Percentiles rank a stretch among this genome's conserved stretches.
phyloP scores from a whole-genome alignment of 1,140 invertebrate species.

The Brachionus koreanus region DNA sequence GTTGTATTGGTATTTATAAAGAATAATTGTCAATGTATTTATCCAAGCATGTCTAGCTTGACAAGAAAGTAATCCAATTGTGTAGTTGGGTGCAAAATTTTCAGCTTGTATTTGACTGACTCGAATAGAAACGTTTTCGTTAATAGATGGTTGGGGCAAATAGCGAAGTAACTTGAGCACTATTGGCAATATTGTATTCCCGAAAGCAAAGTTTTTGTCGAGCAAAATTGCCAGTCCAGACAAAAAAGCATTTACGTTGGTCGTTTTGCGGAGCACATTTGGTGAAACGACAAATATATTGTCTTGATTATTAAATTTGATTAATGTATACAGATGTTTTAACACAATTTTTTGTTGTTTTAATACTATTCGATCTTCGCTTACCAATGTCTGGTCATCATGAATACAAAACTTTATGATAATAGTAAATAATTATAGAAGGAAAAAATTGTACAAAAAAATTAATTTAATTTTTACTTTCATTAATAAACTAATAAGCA shows the following conservation, averaged over 20 bases:
- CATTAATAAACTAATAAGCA: conserved; percentile 90
- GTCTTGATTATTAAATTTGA: conserved; percentile 88
- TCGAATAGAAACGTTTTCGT: conserved; percentile 26
- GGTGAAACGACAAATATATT: conserved; percentile 84
- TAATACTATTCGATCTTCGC: conserved; percentile 47
- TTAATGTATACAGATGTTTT: conserved; percentile 81
- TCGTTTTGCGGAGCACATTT: conserved; percentile 69
- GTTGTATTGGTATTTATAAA: conserved; percentile 95
- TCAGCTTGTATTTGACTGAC: conserved; percentile 62
- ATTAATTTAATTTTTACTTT: conserved; percentile 64
- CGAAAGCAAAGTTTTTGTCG: conserved; percentile 88
- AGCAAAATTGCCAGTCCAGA: conserved; percentile 77
- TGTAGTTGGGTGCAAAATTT: conserved; percentile 67
- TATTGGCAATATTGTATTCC: conserved; percentile 76
- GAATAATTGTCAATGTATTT: conserved; percentile 81
- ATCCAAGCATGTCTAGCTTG: conserved; percentile 84
- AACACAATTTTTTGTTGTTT: conserved; percentile 71
- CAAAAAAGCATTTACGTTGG: conserved; percentile 91
- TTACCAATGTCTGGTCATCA: conserved; percentile 48
- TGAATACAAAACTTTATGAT: conserved; percentile 53
- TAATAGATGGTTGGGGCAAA: conserved; percentile 68
- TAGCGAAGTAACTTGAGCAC: conserved; percentile 81
- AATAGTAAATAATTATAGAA: conserved; percentile 45
- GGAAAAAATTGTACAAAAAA: neutral
- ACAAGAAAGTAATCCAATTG: conserved; percentile 79